A percentile compares a stretch with the other conserved stretches of the same genome.
Conservation (phyloP, 2,113 vertebrate genomes). For the Thalassarche chlororhynchos region DNA sequence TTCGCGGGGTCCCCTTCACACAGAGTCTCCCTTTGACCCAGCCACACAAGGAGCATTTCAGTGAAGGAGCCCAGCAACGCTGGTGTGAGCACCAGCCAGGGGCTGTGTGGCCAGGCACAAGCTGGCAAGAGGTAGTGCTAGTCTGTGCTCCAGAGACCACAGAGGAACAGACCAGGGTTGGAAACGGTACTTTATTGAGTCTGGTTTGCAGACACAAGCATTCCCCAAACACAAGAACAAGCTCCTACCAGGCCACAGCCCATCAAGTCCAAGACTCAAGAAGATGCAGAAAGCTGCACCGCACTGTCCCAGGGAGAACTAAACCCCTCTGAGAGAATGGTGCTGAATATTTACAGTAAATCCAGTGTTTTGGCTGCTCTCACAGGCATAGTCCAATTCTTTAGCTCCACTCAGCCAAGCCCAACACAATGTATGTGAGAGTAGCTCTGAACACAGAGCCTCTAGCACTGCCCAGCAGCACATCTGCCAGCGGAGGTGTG, state of each 20-base stretch:
- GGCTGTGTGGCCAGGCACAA: neutral
- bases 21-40: neutral
- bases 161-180: neutral
- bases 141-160: neutral
- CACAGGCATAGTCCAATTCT: neutral
- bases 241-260: neutral
- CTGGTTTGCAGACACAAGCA: neutral
- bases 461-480: neutral
- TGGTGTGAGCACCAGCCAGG: neutral
- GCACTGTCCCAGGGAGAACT: neutral
- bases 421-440: neutral
- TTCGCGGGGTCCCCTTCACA: neutral
- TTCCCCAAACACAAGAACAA: neutral
- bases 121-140: neutral
- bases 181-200: constrained; percentile 18
- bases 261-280: neutral
- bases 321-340: neutral
- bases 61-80: neutral
- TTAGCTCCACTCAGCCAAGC: neutral
- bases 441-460: neutral
- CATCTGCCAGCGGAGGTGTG: neutral
- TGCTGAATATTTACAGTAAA: neutral
- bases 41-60: neutral
- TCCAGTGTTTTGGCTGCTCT: neutral
- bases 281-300: neutral